These are phyloP conservation scores for Rhombomys opimus DNA, from an alignment of 2,113 vertebrate genomes.

Conservation along the genomic window DNA sequence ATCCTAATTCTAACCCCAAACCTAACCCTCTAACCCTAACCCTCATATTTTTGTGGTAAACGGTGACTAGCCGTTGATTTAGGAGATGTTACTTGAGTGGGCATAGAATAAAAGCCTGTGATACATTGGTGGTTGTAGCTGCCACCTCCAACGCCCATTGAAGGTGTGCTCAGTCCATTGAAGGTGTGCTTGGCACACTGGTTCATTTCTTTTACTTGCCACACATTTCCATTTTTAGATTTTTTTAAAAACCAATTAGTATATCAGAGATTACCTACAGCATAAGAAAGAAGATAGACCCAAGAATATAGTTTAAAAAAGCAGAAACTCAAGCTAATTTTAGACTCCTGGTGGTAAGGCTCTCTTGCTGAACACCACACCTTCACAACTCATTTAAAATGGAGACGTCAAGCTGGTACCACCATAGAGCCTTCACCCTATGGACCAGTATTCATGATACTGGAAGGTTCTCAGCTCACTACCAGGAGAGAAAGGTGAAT, in stretches of 20 bases:
- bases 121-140: rapidly evolving
- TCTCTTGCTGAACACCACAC: neutral
- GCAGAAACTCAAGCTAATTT: neutral
- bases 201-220: neutral
- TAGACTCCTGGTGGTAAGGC: neutral
- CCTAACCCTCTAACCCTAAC: neutral
- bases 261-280: neutral
- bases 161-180: neutral
- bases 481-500: neutral
- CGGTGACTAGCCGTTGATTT: neutral
- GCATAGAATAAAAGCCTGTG: neutral
- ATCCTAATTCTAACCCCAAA: neutral
- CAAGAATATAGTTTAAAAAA: neutral
- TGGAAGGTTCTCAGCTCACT: neutral
- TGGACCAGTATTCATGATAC: neutral
- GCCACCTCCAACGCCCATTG: rapidly evolving
- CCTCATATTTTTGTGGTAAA: neutral
- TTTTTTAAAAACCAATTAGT: neutral
- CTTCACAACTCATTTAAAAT: neutral
- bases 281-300: neutral
- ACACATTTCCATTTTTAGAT: neutral
- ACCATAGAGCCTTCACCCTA: neutral
- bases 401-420: neutral
- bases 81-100: neutral
- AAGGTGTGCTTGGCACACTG: neutral